Percentiles rank a stretch among this genome's conserved stretches.
phyloP scores from a whole-genome alignment of 2,797 vertebrate genomes.

The Platalea minor region DNA sequence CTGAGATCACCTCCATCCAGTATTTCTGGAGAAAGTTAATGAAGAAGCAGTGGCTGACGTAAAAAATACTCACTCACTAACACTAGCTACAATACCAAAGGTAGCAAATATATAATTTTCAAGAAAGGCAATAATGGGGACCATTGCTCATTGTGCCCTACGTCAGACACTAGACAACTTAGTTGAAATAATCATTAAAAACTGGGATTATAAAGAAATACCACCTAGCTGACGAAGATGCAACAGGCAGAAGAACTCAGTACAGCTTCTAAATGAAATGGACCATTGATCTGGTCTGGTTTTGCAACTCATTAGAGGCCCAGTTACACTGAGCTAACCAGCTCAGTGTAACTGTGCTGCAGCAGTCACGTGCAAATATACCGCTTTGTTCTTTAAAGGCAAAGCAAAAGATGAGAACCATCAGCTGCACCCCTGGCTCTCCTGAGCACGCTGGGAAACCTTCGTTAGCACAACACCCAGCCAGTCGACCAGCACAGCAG shows the following conservation, averaged over 20 bases:
- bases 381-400: not conserved
- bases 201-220: not conserved
- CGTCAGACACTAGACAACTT: not conserved
- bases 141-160: not conserved
- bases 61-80: constrained; percentile 8
- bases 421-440: not conserved
- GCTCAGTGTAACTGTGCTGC: not conserved
- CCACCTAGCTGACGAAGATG: not conserved
- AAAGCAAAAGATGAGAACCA: not conserved
- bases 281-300: not conserved
- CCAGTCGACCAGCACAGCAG: not conserved
- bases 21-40: not conserved
- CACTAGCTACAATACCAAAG: not conserved
- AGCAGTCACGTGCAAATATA: not conserved
- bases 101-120: not conserved
- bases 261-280: not conserved
- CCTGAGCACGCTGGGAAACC: not conserved
- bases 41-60: constrained; percentile 7
- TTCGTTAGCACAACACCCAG: not conserved
- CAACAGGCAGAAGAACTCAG: not conserved
- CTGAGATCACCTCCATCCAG: not conserved
- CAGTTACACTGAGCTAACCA: not conserved
- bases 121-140: not conserved
- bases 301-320: not conserved
- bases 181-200: constrained; percentile 33